Base-by-base conservation (phyloP, 2,797 vertebrate genomes). In the Ataeniobius toweri region DNA sequence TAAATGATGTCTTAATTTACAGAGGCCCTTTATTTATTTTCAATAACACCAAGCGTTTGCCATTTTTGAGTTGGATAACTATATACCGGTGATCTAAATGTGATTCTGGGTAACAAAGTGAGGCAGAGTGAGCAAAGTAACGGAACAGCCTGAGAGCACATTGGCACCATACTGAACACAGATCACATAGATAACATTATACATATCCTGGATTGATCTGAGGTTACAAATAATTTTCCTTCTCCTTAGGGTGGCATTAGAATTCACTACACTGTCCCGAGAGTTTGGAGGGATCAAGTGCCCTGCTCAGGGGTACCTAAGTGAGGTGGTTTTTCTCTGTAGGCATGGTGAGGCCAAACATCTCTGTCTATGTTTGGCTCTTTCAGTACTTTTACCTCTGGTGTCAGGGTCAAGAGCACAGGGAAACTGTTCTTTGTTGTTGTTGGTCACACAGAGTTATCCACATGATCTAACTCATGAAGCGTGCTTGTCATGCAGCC, bases 281-380 rank as follows among this genome's bases (percentile, higher is more conserved):
- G 65, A 76, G 67, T 74, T 67, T 20, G 18, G 71, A 12, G 9
- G 8, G 31, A 78, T 71, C 77, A 56, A 51, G 28, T 36, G 1
- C 81, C 73, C 74, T 51, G 65, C 53, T 83, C 67, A 81, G 82
- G 76, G 78, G 76, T 79, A 74, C 63, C 78, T 82, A 31, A 65
- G 61, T 48, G 65, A 63, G 41, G 73, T 39, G 24, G 78, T 71
- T 58, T 61, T 53, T 81, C 76, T 22, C 69, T 82, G 58, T 70
- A 84, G 75, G 80, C 76, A 28, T 50, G 10, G 50, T 5, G 36
- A 79, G 53, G 36, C 8, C 61, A 80, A 80, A 9, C 56, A 78
- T 36, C 73, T 77, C 72, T 72, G 36, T 20, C 20, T 86, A 70
- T 69, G 76, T 24, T 28, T 26, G 41, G 61, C 26, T 86, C 80